Percentiles rank a stretch among this genome's conserved stretches.
These are phyloP conservation scores for Copidosoma floridanum DNA, from an alignment of 1,140 invertebrate genomes.

Conservation along the genomic window DNA sequence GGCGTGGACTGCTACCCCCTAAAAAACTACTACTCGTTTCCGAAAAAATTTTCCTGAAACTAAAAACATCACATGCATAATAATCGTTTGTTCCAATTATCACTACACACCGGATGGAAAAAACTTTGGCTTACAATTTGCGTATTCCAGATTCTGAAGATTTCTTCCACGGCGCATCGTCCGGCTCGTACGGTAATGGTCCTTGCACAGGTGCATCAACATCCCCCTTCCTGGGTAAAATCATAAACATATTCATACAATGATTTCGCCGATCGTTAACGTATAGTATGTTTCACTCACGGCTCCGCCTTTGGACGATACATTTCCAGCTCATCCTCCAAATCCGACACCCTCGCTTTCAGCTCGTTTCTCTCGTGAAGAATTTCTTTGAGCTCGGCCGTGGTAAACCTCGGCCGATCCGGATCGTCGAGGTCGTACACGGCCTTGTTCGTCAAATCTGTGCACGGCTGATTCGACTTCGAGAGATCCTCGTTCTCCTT, in stretches of 20 bases:
- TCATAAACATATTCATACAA: background rate
- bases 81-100: slow-evolving; percentile 5
- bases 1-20: slow-evolving; percentile 65
- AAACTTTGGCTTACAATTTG: slow-evolving; percentile 84
- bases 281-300: slow-evolving; percentile 36
- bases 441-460: slow-evolving; percentile 62
- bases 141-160: slow-evolving; percentile 81
- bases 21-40: slow-evolving; percentile 61
- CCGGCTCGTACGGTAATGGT: slow-evolving; percentile 91
- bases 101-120: background rate
- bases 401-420: slow-evolving; percentile 84
- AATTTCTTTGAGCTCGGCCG: slow-evolving; percentile 84
- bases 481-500: slow-evolving; percentile 78
- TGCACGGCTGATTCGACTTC: slow-evolving; percentile 57
- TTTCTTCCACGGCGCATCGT: slow-evolving; percentile 90
- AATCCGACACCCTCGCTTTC: slow-evolving; percentile 79
- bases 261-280: background rate
- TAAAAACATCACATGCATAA: slow-evolving; percentile 37
- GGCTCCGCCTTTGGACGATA: slow-evolving; percentile 64
- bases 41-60: slow-evolving; percentile 71
- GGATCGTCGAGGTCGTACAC: slow-evolving; percentile 76
- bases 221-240: slow-evolving; percentile 41
- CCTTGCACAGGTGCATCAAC: slow-evolving; percentile 90
- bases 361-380: slow-evolving; percentile 86
- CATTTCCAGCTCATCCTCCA: slow-evolving; percentile 82